Evolutionary conservation across 64 coral and sea anemone genomes (phyloP), one percentile per base, ranked within the genome.

Genomic region (Platygyra sinensis): DNA sequence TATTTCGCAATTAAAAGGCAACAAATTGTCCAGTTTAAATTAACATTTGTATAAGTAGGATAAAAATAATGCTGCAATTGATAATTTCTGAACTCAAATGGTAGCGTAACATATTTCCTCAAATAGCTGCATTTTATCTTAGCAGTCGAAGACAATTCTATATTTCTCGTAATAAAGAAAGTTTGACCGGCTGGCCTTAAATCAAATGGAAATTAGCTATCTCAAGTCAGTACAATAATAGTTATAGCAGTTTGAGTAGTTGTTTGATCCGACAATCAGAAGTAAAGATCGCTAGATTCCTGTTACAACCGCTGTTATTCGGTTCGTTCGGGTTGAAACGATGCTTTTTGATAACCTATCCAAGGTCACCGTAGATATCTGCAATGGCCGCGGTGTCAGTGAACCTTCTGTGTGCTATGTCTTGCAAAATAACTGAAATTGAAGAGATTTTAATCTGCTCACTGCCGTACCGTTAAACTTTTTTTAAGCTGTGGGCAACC

Each of bases 31-130:
- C 24, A 71, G 63, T 85, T 85, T 49, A 28, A 72, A 83, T 83
- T 51, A 85, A 67, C 62, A 72, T 85, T 85, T 85, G 61, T 85
- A 51, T 71, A 67, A 55, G 76, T 28, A 71, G 39, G 50, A n/a
- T 5, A 11, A 16, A 85, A 27, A 18, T 36, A 14, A 85, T 51
- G 24, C 24, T 51, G 16, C 30, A 17, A n/a, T 57, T 16, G 15
- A 57, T 57, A 57, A 57, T 57, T 16, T 57, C 54, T 16, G 54
- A 14, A 57, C 0, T 57, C 11, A 57, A 57, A 57, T 3, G 42
- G 54, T 57, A 57, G 11, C 54, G 81, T 50, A 51, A 85, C 46
- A 28, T 67, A 72, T 85, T 85, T 85, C 24, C 63, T 52, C 62
- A 65, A 67, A 65, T 69, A 67, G 31, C 65, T 85, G 51, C n/a